A percentile compares a stretch with the other conserved stretches of the same genome.
Conservation (phyloP, 2,888 invertebrate species). For the Apodemia duryi region DNA sequence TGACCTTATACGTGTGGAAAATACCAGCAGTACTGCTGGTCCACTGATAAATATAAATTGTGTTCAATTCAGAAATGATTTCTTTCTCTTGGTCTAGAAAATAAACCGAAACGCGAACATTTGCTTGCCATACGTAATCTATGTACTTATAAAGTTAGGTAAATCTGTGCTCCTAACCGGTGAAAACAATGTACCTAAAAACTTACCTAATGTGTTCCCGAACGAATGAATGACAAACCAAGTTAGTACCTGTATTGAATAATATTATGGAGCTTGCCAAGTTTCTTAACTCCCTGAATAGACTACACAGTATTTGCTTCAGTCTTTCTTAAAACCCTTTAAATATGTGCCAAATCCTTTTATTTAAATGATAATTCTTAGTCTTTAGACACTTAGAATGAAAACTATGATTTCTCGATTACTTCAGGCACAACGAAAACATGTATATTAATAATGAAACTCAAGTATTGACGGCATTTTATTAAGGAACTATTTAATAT, state of each 20-base stretch:
- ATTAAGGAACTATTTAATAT: conserved; percentile 50
- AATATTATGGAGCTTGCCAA: neutral
- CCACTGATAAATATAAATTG: too few species aligned
- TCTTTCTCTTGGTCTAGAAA: too few species aligned
- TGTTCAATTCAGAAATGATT: too few species aligned
- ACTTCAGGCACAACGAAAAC: conserved; percentile 32
- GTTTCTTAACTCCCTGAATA: neutral
- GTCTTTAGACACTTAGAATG: neutral
- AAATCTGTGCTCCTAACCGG: neutral
- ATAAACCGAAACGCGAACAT: neutral
- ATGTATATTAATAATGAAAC: conserved; percentile 22
- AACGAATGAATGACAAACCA: neutral
- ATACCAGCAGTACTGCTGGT: too few species aligned
- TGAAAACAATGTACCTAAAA: neutral
- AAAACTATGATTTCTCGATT: neutral
- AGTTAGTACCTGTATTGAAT: neutral
- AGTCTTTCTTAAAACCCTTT: neutral
- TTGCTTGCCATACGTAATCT: neutral
- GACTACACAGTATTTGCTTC: neutral
- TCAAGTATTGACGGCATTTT: conserved; percentile 28
- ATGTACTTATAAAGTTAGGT: neutral
- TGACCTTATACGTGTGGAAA: too few species aligned
- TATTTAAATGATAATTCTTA: neutral
- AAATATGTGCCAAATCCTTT: conserved; percentile 29
- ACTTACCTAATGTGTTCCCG: neutral